Base-by-base conservation (phyloP, 2,113 vertebrate genomes). In the Rissa tridactyla region DNA sequence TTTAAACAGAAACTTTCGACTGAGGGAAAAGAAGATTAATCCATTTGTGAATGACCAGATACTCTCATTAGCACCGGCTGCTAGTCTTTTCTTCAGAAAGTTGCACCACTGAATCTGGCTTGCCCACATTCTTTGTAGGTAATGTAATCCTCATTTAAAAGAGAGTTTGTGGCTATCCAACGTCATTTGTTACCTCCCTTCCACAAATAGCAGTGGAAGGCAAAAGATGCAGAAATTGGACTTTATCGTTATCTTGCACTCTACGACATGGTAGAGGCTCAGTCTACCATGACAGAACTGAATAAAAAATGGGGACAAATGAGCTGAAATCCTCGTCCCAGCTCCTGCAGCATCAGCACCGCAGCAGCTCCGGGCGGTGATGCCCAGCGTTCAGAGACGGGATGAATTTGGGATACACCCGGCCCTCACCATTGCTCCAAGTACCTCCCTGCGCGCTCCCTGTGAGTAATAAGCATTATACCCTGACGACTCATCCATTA, bases 111-210 rank as follows among this genome's bases (percentile, higher is more conserved):
- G 42, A 57, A 70, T 73, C 97, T 94, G 90, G 96, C 94, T 89
- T 75, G 90, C 94, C 92, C 76, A 18, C 96, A 97, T 97, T 97
- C 95, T 91, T 97, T 60, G 70, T 47, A 89, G 70, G 82, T 46
- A 92, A 66, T 68, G 95, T 40, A 97, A 97, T 93, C 87, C 93
- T 82, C 91, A 86, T 92, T 92, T 92, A 92, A 88, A 95, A 94
- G 78, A 73, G 68, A 86, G 82, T 86, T 75, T 64, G 84, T 82
- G 81, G 89, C 91, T 87, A 38, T 36, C 85, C 87, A 81, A 82
- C 4, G 7, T 87, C 77, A 83, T 81, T 89, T 77, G 82, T 79
- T 89, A 93, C 84, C 91, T 97, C 94, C 91, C 44, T 62, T 68
- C 77, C 77, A 88, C 80, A 76, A 93, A 86, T 6, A 77, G 93